Evolutionary conservation across 2,888 invertebrate species (phyloP), one percentile per base, ranked within the genome.

Genomic region (Lithophane leautieri): DNA sequence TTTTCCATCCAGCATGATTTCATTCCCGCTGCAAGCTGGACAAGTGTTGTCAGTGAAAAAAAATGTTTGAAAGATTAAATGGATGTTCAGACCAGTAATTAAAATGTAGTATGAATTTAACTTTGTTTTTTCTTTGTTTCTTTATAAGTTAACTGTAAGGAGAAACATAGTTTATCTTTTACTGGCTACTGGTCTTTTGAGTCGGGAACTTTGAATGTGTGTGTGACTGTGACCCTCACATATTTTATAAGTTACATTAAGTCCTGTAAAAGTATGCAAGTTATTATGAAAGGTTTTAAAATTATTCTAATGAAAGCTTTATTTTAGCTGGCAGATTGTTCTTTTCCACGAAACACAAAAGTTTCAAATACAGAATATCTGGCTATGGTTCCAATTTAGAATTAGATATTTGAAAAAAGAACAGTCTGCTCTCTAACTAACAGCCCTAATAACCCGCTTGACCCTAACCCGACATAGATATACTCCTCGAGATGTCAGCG

Each of bases 401-500:
- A 54, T 1, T 0, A 7, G 0, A 25, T 40, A 12, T 22, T 52
- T 22, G 11, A 40, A 47, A 50, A 86, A 85, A 89, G 86, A 89
- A 86, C 93, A 90, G 89, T 93, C 89, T 90, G 90, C 86, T 62
- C 28, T 78, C 34, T 84, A 94, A 94, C 94, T 97, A 97, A 95
- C 93, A 88, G 87, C 85, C 95, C 96, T 85, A 89, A 95, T 97
- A 97, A 97, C 97, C 95, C 95, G 92, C 94, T 93, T 92, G 91
- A 92, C 83, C 94, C 94, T 92, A 93, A 93, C 93, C 79, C 96
- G 93, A 97, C 93, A 74, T 97, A 99, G 98, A 98, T 98, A 93
- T 98, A 98, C 97, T 98, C 98, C 94, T 97, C 98, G 93, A 97
- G 98, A 92, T 98, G 98, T 93, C 98, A 98, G 95, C 97, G 98